A percentile compares a stretch with the other conserved stretches of the same genome.
These are phyloP conservation scores for Vidua chalybeata DNA, from an alignment of 2,113 vertebrate genomes.

Conservation along the genomic window DNA sequence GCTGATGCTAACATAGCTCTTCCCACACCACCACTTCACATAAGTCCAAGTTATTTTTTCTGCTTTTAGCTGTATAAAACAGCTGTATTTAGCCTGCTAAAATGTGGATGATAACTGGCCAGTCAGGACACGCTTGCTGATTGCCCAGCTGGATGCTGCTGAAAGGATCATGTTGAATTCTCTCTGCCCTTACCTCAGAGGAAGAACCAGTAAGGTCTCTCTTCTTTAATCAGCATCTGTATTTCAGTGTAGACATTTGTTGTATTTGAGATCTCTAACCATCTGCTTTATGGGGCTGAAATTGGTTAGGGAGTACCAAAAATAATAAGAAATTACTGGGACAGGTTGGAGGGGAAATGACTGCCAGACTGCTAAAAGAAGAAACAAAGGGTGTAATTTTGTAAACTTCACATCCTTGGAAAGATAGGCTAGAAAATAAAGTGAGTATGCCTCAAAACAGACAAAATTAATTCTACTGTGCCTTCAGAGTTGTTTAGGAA, in stretches of 20 bases:
- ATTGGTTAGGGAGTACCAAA: neutral
- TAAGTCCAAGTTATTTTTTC: neutral
- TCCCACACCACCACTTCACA: neutral
- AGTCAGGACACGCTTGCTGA: neutral
- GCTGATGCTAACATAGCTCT: neutral
- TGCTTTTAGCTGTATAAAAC: neutral
- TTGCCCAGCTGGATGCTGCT: neutral
- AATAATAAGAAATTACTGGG: neutral
- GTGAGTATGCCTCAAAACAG: neutral
- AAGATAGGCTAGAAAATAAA: neutral
- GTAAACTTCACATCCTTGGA: neutral
- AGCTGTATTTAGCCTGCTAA: neutral
- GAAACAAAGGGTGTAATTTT: neutral
- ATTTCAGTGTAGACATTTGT: neutral
- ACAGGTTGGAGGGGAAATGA: rapidly evolving
- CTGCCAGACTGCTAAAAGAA: neutral
- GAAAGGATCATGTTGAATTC: neutral
- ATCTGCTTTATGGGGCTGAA: neutral
- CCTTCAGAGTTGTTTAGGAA: neutral
- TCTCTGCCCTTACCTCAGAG: neutral
- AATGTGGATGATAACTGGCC: neutral
- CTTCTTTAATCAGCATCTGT: neutral
- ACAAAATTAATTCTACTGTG: neutral
- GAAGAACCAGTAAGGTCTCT: neutral
- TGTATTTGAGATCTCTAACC: neutral